Evolutionary conservation across 2,113 vertebrate genomes (phyloP), one percentile per base, ranked within the genome.

Genomic region (Silurus meridionalis): DNA sequence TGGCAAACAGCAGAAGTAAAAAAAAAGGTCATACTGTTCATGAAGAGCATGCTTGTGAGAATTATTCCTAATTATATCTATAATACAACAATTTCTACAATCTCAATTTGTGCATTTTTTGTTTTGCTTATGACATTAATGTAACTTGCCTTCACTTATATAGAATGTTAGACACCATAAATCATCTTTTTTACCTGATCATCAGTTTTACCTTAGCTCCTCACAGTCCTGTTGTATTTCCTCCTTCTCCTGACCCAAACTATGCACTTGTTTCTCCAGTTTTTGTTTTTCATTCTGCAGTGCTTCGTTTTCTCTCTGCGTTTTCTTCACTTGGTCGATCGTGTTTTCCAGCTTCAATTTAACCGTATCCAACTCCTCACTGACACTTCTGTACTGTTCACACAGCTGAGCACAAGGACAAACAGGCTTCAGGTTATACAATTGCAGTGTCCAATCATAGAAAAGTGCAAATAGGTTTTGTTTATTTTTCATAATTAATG

Each of bases 141-240:
- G 57, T 15, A 58, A 58, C 57, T 58, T 58, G 57, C 1, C 13
- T 37, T 21, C 6, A 8, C 60, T 23, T 23, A 8, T 23, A 21
- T 23, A 21, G 6, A 63, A 17, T 21, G 60, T 21, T 61, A 19
- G 4, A 60, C 13, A 60, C 17, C 19, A 19, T 60, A 60, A 1
- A 60, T 60, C 58, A 60, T 19, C 58, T 60, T 60, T 60, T 19
- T 5, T 37, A 37, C 37, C 37, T 37, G 37, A 37, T 37, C 37
- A 37, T 37, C n/a, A 8, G 13, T 69, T 50, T 69, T 92, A 97
- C 96, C 96, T 94, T 87, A 95, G 92, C 57, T 95, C 94, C 89
- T 93, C 88, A 6, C 95, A 89, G 87, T 96, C 94, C 64, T 94
- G 92, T 17, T 91, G 50, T 53, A 96, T 90, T 66, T 92, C 90